phyloP scores from a whole-genome alignment of 1,140 invertebrate species.

The Phthorimaea operculella region DNA sequence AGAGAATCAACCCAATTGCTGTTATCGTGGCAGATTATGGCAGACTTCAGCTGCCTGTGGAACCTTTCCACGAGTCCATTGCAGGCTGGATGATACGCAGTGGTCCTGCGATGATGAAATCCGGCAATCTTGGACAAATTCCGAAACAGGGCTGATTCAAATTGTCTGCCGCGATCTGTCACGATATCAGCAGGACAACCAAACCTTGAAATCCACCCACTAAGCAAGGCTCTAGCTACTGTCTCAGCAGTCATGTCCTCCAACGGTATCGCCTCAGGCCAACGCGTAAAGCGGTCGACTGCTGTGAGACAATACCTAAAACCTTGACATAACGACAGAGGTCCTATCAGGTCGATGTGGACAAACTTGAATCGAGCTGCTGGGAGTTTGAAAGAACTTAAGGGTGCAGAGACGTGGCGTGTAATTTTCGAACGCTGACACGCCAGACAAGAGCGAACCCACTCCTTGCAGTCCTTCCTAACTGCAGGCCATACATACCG shows the following conservation, averaged over 20 bases:
- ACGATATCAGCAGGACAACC: constrained; percentile 27
- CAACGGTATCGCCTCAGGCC: constrained; percentile 1
- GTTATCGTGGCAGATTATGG: constrained; percentile 6
- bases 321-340: not conserved
- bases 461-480: constrained; percentile 13
- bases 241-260: constrained; percentile 2
- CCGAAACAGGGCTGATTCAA: constrained; percentile 5
- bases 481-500: constrained; percentile 29
- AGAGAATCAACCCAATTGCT: constrained; percentile 2
- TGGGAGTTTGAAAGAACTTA: not conserved
- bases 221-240: constrained; percentile 14
- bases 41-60: constrained; percentile 9
- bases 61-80: constrained; percentile 8
- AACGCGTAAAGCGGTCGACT: constrained; percentile 1
- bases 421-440: not conserved
- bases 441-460: not conserved
- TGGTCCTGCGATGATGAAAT: not conserved
- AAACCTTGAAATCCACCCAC: constrained; percentile 28
- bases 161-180: constrained; percentile 21
- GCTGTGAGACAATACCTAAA: constrained; percentile 3
- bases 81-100: constrained; percentile 7
- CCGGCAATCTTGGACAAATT: constrained; percentile 4
- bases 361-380: constrained; percentile 1
- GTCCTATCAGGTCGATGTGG: constrained; percentile 4
- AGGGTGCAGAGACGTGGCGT: not conserved